Conservation (phyloP, 2,797 vertebrate species). For the Ptychadena robeensis region DNA sequence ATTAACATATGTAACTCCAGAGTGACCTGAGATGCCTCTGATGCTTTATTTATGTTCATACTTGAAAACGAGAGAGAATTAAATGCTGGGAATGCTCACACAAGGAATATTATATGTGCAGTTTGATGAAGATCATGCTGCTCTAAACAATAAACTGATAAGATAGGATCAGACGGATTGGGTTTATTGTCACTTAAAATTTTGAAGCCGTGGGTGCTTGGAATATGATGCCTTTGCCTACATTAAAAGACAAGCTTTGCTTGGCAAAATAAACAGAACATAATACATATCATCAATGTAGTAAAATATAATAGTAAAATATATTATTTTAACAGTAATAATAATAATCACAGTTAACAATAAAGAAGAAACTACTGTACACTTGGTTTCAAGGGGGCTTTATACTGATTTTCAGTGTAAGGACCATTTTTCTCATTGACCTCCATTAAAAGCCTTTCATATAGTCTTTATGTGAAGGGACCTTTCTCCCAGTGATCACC, state of each 20-base stretch:
- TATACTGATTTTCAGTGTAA: no score
- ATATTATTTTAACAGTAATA: neutral
- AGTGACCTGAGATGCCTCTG: conserved; percentile 43
- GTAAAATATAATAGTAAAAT: no score
- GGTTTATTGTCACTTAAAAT: conserved; percentile 49
- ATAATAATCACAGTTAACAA: neutral
- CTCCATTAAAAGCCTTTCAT: no score
- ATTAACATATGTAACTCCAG: conserved; percentile 35
- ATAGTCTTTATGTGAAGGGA: no score
- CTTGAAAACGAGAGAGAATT: conserved; percentile 28
- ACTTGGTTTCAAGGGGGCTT: neutral
- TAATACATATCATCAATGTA: neutral
- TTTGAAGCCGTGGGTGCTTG: conserved; percentile 27
- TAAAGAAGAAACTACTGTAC: neutral
- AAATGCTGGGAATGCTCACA: conserved; percentile 43
- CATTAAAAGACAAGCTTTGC: neutral
- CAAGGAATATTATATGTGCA: conserved; percentile 32
- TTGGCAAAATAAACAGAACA: neutral
- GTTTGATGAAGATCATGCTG: conserved; percentile 30
- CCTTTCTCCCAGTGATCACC: no score
- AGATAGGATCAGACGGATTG: conserved; percentile 36
- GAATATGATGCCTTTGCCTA: neutral
- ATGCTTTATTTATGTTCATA: conserved; percentile 38
- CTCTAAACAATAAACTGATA: neutral
- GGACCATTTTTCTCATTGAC: no score